phyloP scores from a whole-genome alignment of 2,797 vertebrate species.

The Enteromius afrohamiltoni region DNA sequence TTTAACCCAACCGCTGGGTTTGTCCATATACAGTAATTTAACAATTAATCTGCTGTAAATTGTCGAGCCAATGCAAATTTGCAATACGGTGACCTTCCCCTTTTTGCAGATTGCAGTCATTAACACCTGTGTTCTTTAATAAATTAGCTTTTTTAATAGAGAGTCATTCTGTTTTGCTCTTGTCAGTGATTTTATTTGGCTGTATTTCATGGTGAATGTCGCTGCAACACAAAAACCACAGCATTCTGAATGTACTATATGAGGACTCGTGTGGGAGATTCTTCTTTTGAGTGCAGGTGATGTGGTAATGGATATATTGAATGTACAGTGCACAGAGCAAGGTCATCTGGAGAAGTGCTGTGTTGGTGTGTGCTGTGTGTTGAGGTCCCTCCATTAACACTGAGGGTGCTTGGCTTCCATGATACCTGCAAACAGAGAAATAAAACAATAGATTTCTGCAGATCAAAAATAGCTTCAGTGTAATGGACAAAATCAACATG shows the following conservation, averaged over 20 bases:
- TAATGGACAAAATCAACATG: background rate
- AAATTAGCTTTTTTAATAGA: slow-evolving; percentile 17
- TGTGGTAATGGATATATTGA: slow-evolving; percentile 18
- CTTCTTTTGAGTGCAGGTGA: slow-evolving; percentile 10
- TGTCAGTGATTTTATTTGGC: slow-evolving; percentile 7
- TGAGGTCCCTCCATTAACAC: slow-evolving; percentile 4
- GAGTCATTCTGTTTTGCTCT: slow-evolving; percentile 3
- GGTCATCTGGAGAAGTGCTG: background rate
- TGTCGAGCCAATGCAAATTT: background rate
- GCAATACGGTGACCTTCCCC: background rate
- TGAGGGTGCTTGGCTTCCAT: background rate
- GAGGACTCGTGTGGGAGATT: slow-evolving; percentile 26
- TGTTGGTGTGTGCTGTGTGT: slow-evolving; percentile 1
- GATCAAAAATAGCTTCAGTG: background rate
- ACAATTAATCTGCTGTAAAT: background rate
- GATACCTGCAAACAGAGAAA: background rate
- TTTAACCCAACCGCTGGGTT: no score
- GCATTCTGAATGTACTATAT: background rate
- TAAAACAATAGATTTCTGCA: background rate
- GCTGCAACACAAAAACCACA: background rate
- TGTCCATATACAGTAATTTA: background rate
- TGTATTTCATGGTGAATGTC: background rate
- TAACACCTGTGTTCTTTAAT: background rate
- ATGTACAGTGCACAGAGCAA: slow-evolving; percentile 13
- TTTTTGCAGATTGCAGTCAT: background rate